A percentile compares a stretch with the other conserved stretches of the same genome.
phyloP scores from a whole-genome alignment of 2,888 invertebrate species.

The Eilema depressum region DNA sequence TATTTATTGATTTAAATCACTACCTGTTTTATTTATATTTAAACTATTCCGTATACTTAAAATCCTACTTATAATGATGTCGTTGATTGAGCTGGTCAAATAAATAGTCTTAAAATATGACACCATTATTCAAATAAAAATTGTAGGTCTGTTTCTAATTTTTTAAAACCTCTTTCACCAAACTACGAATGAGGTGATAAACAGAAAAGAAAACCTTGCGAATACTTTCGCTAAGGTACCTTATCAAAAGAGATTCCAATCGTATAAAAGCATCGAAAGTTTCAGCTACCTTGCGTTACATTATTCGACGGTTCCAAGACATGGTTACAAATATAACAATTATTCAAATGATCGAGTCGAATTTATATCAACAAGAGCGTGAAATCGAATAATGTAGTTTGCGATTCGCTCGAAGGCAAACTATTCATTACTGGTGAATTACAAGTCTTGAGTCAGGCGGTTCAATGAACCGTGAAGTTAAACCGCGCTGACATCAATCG shows the following conservation, averaged over 20 bases:
- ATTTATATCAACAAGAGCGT: conserved; percentile 29
- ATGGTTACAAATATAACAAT: conserved; percentile 7
- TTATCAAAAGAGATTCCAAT: not conserved
- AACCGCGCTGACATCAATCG: conserved; percentile 54
- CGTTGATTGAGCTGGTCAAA: not conserved
- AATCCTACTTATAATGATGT: too few species aligned
- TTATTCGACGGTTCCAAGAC: not conserved
- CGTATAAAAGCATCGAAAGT: conserved; percentile 3
- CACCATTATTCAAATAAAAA: not conserved
- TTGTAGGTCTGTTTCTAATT: not conserved
- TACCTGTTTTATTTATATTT: not conserved
- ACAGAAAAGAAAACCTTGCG: not conserved
- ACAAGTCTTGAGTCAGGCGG: conserved; percentile 39
- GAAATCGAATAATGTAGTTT: conserved; percentile 40
- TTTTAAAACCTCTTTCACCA: not conserved
- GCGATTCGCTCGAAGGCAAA: conserved; percentile 25
- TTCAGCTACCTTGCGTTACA: not conserved
- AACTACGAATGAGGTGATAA: not conserved
- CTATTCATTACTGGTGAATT: conserved; percentile 40
- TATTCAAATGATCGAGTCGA: conserved; percentile 13
- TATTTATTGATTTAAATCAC: not conserved
- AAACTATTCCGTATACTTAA: not conserved
- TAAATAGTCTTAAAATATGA: not conserved
- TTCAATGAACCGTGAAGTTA: conserved; percentile 47
- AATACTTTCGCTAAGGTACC: not conserved